Percentiles rank a stretch among this genome's conserved stretches.
phyloP scores from a whole-genome alignment of 2,797 vertebrate genomes.

The Malacoctenus gilli region DNA sequence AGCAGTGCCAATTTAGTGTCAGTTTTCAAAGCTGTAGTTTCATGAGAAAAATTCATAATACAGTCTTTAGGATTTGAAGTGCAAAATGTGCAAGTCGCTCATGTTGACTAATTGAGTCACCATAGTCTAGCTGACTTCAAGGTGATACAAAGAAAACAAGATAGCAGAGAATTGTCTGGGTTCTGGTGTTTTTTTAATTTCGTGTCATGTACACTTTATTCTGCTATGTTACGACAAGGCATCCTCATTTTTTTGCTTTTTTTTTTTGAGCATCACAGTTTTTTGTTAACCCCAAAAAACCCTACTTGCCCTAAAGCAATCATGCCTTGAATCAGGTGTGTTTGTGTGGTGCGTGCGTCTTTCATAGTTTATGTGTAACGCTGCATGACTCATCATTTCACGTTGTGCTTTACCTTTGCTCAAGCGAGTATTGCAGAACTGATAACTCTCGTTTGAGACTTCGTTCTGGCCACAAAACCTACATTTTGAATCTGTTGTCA shows the following conservation, averaged over 20 bases:
- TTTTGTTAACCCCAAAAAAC: not conserved
- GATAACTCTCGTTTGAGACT: conserved; percentile 9
- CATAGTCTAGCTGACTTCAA: no score
- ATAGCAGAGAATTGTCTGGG: no score
- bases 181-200: no score
- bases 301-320: not conserved
- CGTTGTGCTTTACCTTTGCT: conserved; percentile 47
- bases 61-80: no score
- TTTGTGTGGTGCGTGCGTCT: no score
- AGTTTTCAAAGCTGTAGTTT: no score
- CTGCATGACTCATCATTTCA: conserved; percentile 73
- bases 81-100: no score
- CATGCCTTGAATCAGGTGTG: not conserved
- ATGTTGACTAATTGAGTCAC: no score
- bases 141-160: no score
- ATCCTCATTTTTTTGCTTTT: not conserved
- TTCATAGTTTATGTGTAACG: conserved; percentile 55
- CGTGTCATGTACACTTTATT: not conserved
- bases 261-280: conserved; percentile 2
- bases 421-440: conserved; percentile 31
- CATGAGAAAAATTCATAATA: no score
- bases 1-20: no score
- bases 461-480: conserved; percentile 17
- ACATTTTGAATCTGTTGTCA: conserved; percentile 16
- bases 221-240: not conserved